Evolutionary conservation across 2,888 invertebrate genomes (phyloP).

Genomic region (Diabrotica balteata): DNA sequence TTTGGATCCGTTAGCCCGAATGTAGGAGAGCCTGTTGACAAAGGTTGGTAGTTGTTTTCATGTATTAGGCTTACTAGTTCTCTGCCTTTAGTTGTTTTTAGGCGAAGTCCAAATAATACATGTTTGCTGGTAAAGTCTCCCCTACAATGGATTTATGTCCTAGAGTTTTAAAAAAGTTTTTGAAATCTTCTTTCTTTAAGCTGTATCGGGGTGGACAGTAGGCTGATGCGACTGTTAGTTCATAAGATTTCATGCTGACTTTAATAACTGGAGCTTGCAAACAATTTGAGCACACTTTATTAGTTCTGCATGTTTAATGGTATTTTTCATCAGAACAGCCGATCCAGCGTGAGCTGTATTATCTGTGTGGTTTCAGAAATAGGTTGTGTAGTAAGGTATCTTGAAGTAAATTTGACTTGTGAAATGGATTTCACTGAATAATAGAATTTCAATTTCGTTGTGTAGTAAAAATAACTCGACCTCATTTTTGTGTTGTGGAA

Average conservation of each 20-base stretch:
- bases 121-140: too few species aligned
- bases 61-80: background rate
- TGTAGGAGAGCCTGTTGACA: background rate
- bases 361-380: slow-evolving; percentile 30
- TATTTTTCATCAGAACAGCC: too few species aligned
- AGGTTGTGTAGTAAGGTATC: slow-evolving; percentile 23
- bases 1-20: too few species aligned
- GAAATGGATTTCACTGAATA: slow-evolving; percentile 36
- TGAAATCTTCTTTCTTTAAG: too few species aligned
- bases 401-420: slow-evolving; percentile 27
- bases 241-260: slow-evolving; percentile 1
- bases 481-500: slow-evolving; percentile 18
- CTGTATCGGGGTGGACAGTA: slow-evolving; percentile 43
- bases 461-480: slow-evolving; percentile 19
- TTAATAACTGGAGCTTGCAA: slow-evolving; percentile 13
- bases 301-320: slow-evolving; percentile 30
- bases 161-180: too few species aligned
- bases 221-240: slow-evolving; percentile 12
- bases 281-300: slow-evolving; percentile 18
- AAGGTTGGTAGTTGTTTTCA: background rate
- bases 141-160: too few species aligned
- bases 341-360: slow-evolving; percentile 28
- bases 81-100: background rate
- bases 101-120: too few species aligned
- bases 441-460: slow-evolving; percentile 30